phyloP scores from a whole-genome alignment of 2,888 invertebrate species.

The Zaprionus obscuricornis region DNA sequence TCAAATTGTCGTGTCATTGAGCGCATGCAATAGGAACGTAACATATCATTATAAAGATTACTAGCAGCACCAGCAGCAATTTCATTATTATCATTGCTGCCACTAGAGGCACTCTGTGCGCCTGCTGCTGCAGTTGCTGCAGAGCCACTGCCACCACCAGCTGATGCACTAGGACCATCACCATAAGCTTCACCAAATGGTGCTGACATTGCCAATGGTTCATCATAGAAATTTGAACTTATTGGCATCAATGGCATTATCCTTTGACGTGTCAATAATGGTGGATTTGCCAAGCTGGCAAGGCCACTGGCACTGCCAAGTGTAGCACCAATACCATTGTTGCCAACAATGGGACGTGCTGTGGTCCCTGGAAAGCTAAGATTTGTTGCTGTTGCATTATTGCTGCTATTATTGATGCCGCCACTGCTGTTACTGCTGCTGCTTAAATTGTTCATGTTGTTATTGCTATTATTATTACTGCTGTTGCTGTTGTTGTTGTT shows the following conservation, averaged over 20 bases:
- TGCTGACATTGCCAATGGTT: too few species aligned
- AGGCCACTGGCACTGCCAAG: slow-evolving; percentile 30
- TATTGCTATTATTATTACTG: not conserved
- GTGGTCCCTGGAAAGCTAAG: slow-evolving; percentile 32
- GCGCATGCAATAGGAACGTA: slow-evolving; percentile 88
- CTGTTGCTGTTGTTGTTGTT: slow-evolving; percentile 36
- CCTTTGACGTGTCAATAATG: too few species aligned
- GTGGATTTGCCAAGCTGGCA: too few species aligned
- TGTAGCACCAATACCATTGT: slow-evolving; percentile 39
- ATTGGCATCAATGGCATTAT: too few species aligned
- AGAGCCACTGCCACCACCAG: slow-evolving; percentile 20
- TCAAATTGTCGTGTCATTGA: slow-evolving; percentile 88
- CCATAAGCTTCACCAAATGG: not conserved
- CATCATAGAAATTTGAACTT: too few species aligned
- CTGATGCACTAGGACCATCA: not conserved
- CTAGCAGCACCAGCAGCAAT: slow-evolving; percentile 15
- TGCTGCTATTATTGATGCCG: slow-evolving; percentile 12
- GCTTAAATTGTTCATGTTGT: not conserved
- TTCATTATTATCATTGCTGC: slow-evolving; percentile 27
- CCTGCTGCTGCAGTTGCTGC: slow-evolving; percentile 24
- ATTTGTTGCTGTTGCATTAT: slow-evolving; percentile 20
- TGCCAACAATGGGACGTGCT: too few species aligned
- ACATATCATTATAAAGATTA: slow-evolving; percentile 82
- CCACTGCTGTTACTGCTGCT: slow-evolving; percentile 36
- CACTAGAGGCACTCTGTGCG: not conserved